phyloP scores from a whole-genome alignment of 2,888 invertebrate species.

The Serrognathus titanus region DNA sequence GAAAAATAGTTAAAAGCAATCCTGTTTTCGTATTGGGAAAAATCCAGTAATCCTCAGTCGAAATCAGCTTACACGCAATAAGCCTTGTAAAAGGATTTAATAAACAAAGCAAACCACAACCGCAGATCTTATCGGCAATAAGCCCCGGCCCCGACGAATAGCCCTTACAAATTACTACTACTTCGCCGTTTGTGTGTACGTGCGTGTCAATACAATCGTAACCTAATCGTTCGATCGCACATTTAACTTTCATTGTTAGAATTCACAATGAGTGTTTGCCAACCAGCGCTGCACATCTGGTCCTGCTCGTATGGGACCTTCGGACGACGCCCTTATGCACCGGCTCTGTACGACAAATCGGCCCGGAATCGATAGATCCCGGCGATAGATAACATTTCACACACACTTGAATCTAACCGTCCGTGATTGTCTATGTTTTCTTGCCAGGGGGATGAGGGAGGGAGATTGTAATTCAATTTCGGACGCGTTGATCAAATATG shows the following conservation, averaged over 20 bases:
- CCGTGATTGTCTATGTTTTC: slow-evolving; percentile 22
- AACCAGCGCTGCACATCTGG: slow-evolving; percentile 46
- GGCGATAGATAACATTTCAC: slow-evolving; percentile 44
- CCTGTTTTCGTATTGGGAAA: not conserved
- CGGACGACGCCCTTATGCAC: slow-evolving; percentile 27
- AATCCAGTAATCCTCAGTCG: not conserved
- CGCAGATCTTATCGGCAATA: slow-evolving; percentile 38
- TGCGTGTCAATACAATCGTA: slow-evolving; percentile 47
- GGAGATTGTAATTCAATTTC: too few species aligned
- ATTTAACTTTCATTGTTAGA: slow-evolving; percentile 49
- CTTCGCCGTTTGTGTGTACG: slow-evolving; percentile 24
- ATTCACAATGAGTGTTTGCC: slow-evolving; percentile 46
- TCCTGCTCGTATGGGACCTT: slow-evolving; percentile 34
- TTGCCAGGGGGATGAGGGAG: slow-evolving; percentile 10
- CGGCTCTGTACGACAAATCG: slow-evolving; percentile 27
- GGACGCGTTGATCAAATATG: too few species aligned
- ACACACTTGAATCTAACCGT: slow-evolving; percentile 39
- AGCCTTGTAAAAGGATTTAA: slow-evolving; percentile 39
- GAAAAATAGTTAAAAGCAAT: not conserved
- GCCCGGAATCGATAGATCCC: slow-evolving; percentile 46
- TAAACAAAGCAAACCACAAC: slow-evolving; percentile 42
- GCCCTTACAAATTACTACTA: slow-evolving; percentile 44
- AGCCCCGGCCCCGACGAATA: slow-evolving; percentile 29
- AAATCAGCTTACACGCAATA: slow-evolving; percentile 38
- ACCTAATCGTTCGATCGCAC: slow-evolving; percentile 48